Base-by-base conservation (phyloP, 2,888 invertebrate genomes). In the Anodontia alba region DNA sequence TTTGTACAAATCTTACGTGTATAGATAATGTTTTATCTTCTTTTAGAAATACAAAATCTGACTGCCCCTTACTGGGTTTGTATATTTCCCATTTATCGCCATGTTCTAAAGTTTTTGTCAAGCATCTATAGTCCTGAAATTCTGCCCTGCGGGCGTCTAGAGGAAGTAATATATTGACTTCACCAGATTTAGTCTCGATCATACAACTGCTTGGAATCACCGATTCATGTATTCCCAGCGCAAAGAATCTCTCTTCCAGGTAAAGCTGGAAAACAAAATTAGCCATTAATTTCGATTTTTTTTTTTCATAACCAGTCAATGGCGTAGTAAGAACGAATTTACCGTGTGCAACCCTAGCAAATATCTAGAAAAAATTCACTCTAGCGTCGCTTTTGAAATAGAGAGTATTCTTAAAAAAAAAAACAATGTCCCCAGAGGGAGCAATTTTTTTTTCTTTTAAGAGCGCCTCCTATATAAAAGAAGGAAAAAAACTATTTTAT, bases 151-250 rank as follows among this genome's bases (percentile, higher is more conserved):
- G 76, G 0, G 76, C 73, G 1, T 87, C 83, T 20, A 92, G 72
- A 15, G 83, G 87, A 74, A 93, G 91, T 26, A 69, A 36, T 20
- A 92, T 76, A 33, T 89, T 90, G 3, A 88, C 79, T 70, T 91
- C 88, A 8, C 92, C 92, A 15, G 81, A 78, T 0, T 84, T 73
- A 15, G 89, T 80, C 23, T 73, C 76, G 5, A 92, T 76, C 2
- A 20, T 17, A 62, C 33, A 29, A 1, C 17, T 20, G 3, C 12
- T n/a, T 15, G 62, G 62, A 3, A 23, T 62, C 62, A 62, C 62
- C 17, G 62, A 33, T 10, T 62, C 62, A 29, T 20, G 62, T 29
- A 62, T 31, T 20, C 62, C 62, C 12, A 62, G 33, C 5, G 1
- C 17, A 23, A 62, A 62, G 23, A 33, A 62, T 33, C 62, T 31